Percentiles rank a stretch among this genome's conserved stretches.
Conservation (phyloP, 2,797 vertebrate genomes). For the Gorsachius magnificus region DNA sequence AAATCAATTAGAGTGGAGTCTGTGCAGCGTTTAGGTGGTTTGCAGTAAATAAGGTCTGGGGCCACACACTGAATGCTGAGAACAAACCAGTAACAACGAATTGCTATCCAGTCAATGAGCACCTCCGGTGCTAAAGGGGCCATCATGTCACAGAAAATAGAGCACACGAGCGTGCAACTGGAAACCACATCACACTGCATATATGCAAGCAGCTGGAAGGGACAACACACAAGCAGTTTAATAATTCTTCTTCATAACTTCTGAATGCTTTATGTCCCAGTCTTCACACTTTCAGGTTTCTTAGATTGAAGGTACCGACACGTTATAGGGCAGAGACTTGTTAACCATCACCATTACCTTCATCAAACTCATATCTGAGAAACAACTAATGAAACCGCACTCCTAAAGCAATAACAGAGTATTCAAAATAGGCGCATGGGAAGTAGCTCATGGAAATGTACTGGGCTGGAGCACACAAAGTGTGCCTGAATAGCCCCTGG, state of each 20-base stretch:
- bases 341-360: not conserved
- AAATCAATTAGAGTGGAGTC: not conserved
- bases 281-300: not conserved
- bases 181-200: not conserved
- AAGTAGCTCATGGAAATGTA: slow-evolving; percentile 51
- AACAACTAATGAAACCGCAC: not conserved
- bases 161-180: not conserved
- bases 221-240: not conserved
- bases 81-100: not conserved
- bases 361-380: not conserved
- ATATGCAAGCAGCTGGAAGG: not conserved
- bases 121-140: not conserved
- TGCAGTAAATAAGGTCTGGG: not conserved
- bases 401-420: not conserved
- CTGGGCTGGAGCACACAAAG: not conserved
- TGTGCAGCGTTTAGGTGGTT: not conserved
- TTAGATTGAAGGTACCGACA: not conserved
- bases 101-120: not conserved
- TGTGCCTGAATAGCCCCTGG: not conserved
- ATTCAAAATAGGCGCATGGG: not conserved
- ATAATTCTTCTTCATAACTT: not conserved
- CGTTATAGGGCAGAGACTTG: not conserved
- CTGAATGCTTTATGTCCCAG: not conserved
- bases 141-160: not conserved
- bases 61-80: not conserved